These are phyloP conservation scores for Mycetomoellerius zeteki DNA, from an alignment of 1,140 invertebrate species.

Conservation along the genomic window DNA sequence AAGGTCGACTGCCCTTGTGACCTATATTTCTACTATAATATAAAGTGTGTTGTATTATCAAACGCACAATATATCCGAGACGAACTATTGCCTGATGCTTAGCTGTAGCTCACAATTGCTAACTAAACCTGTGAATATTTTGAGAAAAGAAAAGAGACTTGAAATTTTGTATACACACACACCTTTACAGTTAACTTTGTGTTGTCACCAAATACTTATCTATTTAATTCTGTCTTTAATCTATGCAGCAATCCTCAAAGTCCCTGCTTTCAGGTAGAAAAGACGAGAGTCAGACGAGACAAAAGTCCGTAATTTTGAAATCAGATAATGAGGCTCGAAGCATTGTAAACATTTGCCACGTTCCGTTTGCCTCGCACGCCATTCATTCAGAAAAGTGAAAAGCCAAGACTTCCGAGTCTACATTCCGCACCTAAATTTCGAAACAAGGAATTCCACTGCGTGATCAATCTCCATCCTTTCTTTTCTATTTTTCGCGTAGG, in stretches of 20 bases:
- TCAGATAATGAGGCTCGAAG: background rate
- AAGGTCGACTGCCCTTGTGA: conserved; percentile 6
- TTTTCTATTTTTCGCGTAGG: background rate
- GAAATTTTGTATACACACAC: background rate
- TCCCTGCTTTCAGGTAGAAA: background rate
- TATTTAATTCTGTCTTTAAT: background rate
- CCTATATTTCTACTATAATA: conserved; percentile 35
- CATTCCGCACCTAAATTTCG: background rate
- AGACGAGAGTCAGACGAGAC: background rate
- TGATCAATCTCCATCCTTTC: background rate
- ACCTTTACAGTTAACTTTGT: background rate
- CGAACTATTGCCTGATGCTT: background rate
- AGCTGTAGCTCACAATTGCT: background rate
- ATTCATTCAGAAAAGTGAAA: conserved; percentile 30
- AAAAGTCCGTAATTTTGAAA: background rate
- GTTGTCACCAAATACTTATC: background rate
- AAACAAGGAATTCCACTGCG: background rate
- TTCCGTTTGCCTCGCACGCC: background rate
- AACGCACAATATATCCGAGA: background rate
- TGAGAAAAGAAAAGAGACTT: background rate
- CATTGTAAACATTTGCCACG: background rate
- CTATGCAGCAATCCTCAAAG: background rate
- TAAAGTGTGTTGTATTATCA: conserved; percentile 7
- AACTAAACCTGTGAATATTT: background rate
- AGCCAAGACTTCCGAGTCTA: background rate